Percentiles rank a stretch among this genome's conserved stretches.
Conservation (phyloP, 2,797 vertebrate genomes). For the Xenopus petersii region DNA sequence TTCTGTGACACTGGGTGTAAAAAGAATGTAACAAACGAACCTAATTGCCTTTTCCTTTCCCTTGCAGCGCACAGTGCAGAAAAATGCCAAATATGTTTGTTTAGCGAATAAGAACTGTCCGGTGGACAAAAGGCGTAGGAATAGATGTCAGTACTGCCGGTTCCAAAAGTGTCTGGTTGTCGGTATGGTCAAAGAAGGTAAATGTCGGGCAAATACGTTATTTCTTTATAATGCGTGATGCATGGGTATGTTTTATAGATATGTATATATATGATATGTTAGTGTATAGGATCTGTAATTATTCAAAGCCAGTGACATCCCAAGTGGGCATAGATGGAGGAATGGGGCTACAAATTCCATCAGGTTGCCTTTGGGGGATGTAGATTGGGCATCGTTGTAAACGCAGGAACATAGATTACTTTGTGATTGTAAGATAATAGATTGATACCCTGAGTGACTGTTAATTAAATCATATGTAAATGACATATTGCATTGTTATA, state of each 20-base stretch:
- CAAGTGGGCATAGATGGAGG: too few species aligned
- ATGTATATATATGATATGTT: background rate
- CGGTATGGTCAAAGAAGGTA: constrained; percentile 98
- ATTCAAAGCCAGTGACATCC: too few species aligned
- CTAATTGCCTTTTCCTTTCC: constrained; percentile 16
- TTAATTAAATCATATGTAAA: too few species aligned
- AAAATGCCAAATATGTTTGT: constrained; percentile 98
- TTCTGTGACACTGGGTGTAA: constrained; percentile 20
- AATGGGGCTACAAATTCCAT: too few species aligned
- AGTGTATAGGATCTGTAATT: background rate
- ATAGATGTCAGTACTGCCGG: constrained; percentile 96
- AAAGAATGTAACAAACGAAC: constrained; percentile 4
- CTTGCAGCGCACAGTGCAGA: constrained; percentile 93
- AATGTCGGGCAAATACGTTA: background rate
- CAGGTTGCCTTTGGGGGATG: too few species aligned
- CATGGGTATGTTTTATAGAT: too few species aligned
- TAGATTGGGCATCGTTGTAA: too few species aligned
- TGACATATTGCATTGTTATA: too few species aligned
- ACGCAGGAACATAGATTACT: too few species aligned
- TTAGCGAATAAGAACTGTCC: constrained; percentile 98
- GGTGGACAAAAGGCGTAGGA: constrained; percentile 94
- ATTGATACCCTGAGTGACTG: too few species aligned
- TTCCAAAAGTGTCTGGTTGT: constrained; percentile 98
- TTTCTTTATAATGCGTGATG: too few species aligned
- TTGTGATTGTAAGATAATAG: too few species aligned